Evolutionary conservation across 2,888 invertebrate genomes (phyloP).

Genomic region (Seira sanloemensis): DNA sequence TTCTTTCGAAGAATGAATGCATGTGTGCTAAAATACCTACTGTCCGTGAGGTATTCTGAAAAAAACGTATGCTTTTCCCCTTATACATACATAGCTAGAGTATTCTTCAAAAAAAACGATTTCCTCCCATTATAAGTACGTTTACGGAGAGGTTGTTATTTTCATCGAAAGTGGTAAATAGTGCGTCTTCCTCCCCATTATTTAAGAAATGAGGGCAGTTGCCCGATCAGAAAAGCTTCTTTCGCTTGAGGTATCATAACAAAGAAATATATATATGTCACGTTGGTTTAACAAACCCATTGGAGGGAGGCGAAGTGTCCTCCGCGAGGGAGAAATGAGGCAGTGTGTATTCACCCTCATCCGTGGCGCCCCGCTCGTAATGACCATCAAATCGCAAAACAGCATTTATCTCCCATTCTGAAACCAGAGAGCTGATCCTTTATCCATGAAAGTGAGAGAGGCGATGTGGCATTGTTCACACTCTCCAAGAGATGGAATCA

Average conservation of each 20-base stretch:
- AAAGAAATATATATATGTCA: neutral
- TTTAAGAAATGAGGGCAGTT: neutral
- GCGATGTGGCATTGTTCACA: neutral
- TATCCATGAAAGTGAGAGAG: neutral
- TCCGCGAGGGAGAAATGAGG: slow-evolving; percentile 24
- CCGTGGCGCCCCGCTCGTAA: too few species aligned
- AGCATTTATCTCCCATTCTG: neutral
- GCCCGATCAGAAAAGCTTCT: neutral
- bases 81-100: too few species aligned
- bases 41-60: too few species aligned
- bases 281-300: neutral
- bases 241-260: neutral
- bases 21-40: too few species aligned
- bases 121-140: too few species aligned
- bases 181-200: too few species aligned
- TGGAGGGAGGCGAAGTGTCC: neutral
- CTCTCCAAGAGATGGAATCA: slow-evolving; percentile 7
- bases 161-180: too few species aligned
- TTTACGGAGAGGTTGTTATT: too few species aligned
- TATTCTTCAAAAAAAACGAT: too few species aligned
- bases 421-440: neutral
- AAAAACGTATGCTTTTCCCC: too few species aligned
- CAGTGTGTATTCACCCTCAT: slow-evolving; percentile 31
- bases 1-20: too few species aligned
- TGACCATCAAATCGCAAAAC: neutral